phyloP scores from a whole-genome alignment of 2,797 vertebrate species.

The Toxotes lorentzi region DNA sequence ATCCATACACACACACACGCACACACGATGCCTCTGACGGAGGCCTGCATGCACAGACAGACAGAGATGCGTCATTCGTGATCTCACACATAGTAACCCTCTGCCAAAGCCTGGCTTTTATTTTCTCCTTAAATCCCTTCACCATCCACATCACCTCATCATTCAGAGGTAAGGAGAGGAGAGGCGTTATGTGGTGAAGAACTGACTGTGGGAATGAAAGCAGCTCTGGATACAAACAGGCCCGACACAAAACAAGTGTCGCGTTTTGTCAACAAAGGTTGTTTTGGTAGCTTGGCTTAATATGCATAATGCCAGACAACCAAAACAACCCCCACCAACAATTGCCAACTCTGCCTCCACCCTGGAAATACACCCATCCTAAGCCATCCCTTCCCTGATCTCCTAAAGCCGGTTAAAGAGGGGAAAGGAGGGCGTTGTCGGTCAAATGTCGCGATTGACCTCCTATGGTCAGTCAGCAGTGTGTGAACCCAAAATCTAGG shows the following conservation, averaged over 20 bases:
- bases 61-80: conserved; percentile 53
- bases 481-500: not conserved
- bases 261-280: conserved; percentile 39
- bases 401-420: conserved; percentile 60
- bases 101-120: conserved; percentile 45
- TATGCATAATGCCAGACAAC: conserved; percentile 45
- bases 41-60: conserved; percentile 54
- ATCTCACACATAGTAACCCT: conserved; percentile 57
- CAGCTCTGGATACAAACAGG: conserved; percentile 21
- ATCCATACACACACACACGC: conserved; percentile 35
- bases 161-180: conserved; percentile 23
- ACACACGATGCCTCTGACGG: conserved; percentile 31
- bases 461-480: not conserved
- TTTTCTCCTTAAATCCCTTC: conserved; percentile 47
- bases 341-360: conserved; percentile 15
- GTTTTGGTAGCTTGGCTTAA: conserved; percentile 49
- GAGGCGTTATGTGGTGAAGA: conserved; percentile 8
- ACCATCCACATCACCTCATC: conserved; percentile 35
- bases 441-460: conserved; percentile 43
- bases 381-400: conserved; percentile 52
- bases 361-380: conserved; percentile 33
- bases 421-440: conserved; percentile 44
- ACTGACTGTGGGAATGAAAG: conserved; percentile 33
- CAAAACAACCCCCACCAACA: conserved; percentile 58
- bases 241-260: conserved; percentile 38